Evolutionary conservation across 2,113 vertebrate species (phyloP).

Genomic region (Chloropsis cyanopogon): DNA sequence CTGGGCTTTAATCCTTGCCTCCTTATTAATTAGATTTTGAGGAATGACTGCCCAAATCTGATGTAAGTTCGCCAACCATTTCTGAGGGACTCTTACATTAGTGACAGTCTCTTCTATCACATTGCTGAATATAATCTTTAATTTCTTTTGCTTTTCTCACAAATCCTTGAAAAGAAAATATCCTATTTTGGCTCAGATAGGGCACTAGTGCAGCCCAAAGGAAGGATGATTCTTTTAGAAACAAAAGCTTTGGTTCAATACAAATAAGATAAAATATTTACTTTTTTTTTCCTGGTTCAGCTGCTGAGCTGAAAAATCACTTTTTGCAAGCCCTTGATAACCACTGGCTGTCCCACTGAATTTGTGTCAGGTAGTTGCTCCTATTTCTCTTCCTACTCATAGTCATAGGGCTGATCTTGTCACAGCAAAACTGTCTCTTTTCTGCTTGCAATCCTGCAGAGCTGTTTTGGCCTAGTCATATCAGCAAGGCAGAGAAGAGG

Average conservation of each 20-base stretch:
- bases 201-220: not conserved
- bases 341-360: not conserved
- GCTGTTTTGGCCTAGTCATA: not conserved
- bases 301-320: not conserved
- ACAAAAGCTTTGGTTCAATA: not conserved
- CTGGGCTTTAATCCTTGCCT: not conserved
- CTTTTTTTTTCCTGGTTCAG: not conserved
- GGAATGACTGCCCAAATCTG: not conserved
- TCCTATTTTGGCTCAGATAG: not conserved
- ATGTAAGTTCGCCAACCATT: not conserved
- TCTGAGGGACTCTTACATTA: not conserved
- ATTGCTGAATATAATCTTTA: not conserved
- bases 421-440: not conserved
- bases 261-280: constrained; percentile 34
- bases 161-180: not conserved
- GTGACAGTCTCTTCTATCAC: not conserved
- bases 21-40: not conserved
- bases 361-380: not conserved
- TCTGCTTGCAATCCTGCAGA: not conserved
- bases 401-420: not conserved
- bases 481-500: not conserved
- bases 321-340: constrained; percentile 1
- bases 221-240: not conserved
- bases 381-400: not conserved
- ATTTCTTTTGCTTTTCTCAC: not conserved